Evolutionary conservation across 53 echinoderm and acorn worm species (phyloP).

Genomic region (Henricia sp.): DNA sequence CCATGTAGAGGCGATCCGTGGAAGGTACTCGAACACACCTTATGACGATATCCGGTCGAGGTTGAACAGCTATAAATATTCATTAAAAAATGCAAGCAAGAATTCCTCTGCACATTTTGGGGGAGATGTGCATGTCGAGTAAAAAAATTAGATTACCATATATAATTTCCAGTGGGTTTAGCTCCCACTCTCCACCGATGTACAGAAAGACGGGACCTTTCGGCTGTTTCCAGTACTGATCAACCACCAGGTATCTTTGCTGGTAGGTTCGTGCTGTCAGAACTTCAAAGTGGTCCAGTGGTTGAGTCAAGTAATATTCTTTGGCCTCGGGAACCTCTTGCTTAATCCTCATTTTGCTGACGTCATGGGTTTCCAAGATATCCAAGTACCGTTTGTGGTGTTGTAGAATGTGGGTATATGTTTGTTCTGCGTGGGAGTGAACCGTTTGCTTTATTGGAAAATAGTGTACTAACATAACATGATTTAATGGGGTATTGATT

Average conservation of each 20-base stretch:
- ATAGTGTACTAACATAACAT: too few relatives aligned
- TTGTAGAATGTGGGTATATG: background rate
- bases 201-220: conserved; percentile 71
- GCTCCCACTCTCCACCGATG: conserved; percentile 67
- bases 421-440: too few relatives aligned
- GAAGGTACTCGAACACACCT: too few relatives aligned
- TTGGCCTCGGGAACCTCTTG: background rate
- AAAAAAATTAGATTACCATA: too few relatives aligned
- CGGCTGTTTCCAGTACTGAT: conserved; percentile 59
- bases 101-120: too few relatives aligned
- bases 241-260: conserved; percentile 64
- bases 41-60: too few relatives aligned
- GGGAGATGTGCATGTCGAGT: too few relatives aligned
- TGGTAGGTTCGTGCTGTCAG: background rate
- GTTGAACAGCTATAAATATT: too few relatives aligned
- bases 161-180: conserved; percentile 15
- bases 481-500: too few relatives aligned
- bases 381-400: background rate
- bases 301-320: background rate
- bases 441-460: too few relatives aligned
- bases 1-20: too few relatives aligned
- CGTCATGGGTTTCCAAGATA: background rate
- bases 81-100: too few relatives aligned
- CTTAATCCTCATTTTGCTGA: background rate
- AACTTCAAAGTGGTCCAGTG: background rate